Percentiles rank a stretch among this genome's conserved stretches.
phyloP scores from a whole-genome alignment of 2,888 invertebrate species.

The Tachystola acroxantha region DNA sequence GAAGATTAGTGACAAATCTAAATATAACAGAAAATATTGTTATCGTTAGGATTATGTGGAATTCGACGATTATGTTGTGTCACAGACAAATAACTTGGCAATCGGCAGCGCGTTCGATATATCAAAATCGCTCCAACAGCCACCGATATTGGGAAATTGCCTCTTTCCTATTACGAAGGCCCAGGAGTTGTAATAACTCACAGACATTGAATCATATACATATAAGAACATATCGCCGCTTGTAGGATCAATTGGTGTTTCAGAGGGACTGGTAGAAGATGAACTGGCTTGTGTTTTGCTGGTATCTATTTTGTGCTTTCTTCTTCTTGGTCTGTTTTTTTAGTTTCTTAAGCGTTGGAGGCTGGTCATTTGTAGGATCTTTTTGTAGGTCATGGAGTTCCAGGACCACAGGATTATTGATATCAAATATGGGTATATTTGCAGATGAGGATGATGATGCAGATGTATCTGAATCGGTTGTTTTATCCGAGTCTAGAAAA shows the following conservation, averaged over 20 bases:
- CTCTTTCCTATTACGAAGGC: constrained; percentile 15
- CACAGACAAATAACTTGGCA: constrained; percentile 1
- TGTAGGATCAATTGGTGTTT: too few relatives aligned
- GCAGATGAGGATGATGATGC: not conserved
- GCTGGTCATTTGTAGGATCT: constrained; percentile 19
- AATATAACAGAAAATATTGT: too few relatives aligned
- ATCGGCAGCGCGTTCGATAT: constrained; percentile 14
- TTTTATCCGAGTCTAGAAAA: not conserved
- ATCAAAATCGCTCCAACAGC: constrained; percentile 21
- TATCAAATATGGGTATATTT: not conserved
- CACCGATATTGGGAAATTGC: constrained; percentile 23
- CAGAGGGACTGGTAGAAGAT: constrained; percentile 33
- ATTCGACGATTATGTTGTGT: too few relatives aligned
- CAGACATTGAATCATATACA: too few relatives aligned
- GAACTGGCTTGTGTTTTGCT: constrained; percentile 21
- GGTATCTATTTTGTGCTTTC: constrained; percentile 8
- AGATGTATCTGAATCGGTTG: not conserved
- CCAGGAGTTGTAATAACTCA: constrained; percentile 2
- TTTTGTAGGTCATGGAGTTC: constrained; percentile 44
- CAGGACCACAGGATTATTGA: constrained; percentile 29
- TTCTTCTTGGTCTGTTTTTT: constrained; percentile 38
- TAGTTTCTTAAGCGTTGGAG: constrained; percentile 20
- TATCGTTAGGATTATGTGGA: too few relatives aligned
- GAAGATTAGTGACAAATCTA: too few relatives aligned
- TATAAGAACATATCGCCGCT: too few relatives aligned